Percentiles rank a stretch among this genome's conserved stretches.
These are phyloP conservation scores for Timema cristinae DNA, from an alignment of 2,888 invertebrate genomes.

Conservation along the genomic window DNA sequence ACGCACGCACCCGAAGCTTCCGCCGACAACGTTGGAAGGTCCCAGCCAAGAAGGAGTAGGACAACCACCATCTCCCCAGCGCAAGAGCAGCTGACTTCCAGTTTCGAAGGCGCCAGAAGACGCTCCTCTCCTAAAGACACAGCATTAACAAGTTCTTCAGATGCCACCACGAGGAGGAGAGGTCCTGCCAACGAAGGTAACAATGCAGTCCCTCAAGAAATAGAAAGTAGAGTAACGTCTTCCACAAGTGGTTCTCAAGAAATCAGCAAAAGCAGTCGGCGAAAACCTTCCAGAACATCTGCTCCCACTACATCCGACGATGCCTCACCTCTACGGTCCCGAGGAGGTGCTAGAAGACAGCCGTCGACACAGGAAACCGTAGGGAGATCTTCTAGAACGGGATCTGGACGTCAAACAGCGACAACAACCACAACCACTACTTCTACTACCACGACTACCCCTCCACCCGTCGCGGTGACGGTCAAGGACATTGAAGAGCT, in stretches of 20 bases:
- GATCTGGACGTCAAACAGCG: background rate
- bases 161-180: background rate
- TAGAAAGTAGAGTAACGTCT: background rate
- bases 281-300: background rate
- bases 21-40: background rate
- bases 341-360: background rate
- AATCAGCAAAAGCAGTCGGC: background rate
- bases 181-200: background rate
- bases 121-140: background rate
- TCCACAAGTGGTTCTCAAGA: background rate
- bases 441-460: background rate
- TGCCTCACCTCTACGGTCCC: background rate
- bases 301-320: background rate
- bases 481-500: conserved; percentile 3
- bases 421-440: background rate
- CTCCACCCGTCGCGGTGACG: background rate
- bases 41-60: background rate
- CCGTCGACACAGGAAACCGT: too few relatives aligned
- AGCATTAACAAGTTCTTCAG: background rate
- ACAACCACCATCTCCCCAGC: too few relatives aligned
- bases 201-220: background rate
- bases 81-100: too few relatives aligned
- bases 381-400: too few relatives aligned
- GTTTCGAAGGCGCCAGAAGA: background rate
- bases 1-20: background rate